Base-by-base conservation (phyloP, 2,888 invertebrate species). In the Lycophotia porphyrea region DNA sequence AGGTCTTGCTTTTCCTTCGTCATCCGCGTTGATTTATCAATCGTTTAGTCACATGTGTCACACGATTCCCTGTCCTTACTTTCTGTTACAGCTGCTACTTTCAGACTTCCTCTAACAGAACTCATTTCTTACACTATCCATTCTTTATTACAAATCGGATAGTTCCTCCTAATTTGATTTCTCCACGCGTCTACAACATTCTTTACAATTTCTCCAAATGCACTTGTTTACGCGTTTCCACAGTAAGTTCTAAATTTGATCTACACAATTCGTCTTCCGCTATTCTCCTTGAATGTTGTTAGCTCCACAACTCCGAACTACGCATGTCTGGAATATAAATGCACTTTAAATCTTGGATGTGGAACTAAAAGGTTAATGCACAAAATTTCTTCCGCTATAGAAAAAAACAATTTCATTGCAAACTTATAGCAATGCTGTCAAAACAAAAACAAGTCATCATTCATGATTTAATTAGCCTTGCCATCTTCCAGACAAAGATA, bases 311-410 rank as follows among this genome's bases (percentile, higher is more conserved):
- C 49, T 73, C 24, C 13, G 31, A 64, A 55, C 64, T 31, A 9
- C 31, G 4, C n/a, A 15, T 67, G 66, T 24, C 36, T n/a, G 42
- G 81, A 80, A 84, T 81, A 74, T 21, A 72, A 74, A 81, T 84
- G 72, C 70, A 80, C 42, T 84, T 74, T 65, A 42, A 63, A 60
- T 44, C 44, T 34, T 44, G 24, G 18, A 39, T 52, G 68, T 39
- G n/a, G 24, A 80, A 63, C 39, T 72, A 21, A 71, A 83, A 65
- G 27, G 44, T 44, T 34, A 68, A 66, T 36, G 27, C 42, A 11
- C 31, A 52, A 42, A 47, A 55, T 47, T 5, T 55, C 21, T 61
- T 42, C 1, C 1, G 5, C 2, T 61, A 3, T 52, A 27, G 5
- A 13, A n/a, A 39, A 49, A 47, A 24, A 0, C n/a, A 7, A 31